phyloP scores from a whole-genome alignment of 2,888 invertebrate genomes.

The Andrena trimmerana region DNA sequence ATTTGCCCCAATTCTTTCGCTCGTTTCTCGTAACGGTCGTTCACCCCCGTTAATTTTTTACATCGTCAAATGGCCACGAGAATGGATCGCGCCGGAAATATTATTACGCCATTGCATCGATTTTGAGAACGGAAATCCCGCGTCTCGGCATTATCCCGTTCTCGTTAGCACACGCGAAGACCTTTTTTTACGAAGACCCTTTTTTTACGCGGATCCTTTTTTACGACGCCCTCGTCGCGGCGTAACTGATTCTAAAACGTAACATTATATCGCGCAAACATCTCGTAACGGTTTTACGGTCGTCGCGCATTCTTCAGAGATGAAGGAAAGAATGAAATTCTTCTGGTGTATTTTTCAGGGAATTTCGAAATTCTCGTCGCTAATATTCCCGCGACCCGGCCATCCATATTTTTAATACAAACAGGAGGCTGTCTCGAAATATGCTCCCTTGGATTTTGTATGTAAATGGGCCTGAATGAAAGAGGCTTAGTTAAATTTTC shows the following conservation, averaged over 20 bases:
- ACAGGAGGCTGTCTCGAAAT: too few relatives aligned
- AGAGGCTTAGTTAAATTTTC: too few relatives aligned
- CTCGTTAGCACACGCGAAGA: slow-evolving; percentile 13
- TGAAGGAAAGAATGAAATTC: slow-evolving; percentile 23
- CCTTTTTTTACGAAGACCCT: background rate
- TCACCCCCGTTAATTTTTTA: slow-evolving; percentile 39
- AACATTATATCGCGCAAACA: slow-evolving; percentile 17
- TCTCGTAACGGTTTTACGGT: slow-evolving; percentile 15
- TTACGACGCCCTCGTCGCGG: background rate
- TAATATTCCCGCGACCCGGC: background rate
- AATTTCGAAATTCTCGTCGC: background rate
- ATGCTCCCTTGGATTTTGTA: too few relatives aligned
- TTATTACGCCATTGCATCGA: slow-evolving; percentile 17
- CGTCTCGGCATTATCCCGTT: slow-evolving; percentile 33
- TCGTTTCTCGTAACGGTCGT: slow-evolving; percentile 18
- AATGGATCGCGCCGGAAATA: slow-evolving; percentile 10
- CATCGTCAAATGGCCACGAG: slow-evolving; percentile 22
- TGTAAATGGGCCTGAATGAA: too few relatives aligned
- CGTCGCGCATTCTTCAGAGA: slow-evolving; percentile 22
- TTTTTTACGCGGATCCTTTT: background rate
- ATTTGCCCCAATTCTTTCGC: slow-evolving; percentile 51
- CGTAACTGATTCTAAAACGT: slow-evolving; percentile 16
- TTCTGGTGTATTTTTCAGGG: background rate
- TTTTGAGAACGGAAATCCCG: background rate
- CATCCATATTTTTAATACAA: too few relatives aligned